phyloP scores from a whole-genome alignment of 2,797 vertebrate species.

The Urocyon cinereoargenteus region DNA sequence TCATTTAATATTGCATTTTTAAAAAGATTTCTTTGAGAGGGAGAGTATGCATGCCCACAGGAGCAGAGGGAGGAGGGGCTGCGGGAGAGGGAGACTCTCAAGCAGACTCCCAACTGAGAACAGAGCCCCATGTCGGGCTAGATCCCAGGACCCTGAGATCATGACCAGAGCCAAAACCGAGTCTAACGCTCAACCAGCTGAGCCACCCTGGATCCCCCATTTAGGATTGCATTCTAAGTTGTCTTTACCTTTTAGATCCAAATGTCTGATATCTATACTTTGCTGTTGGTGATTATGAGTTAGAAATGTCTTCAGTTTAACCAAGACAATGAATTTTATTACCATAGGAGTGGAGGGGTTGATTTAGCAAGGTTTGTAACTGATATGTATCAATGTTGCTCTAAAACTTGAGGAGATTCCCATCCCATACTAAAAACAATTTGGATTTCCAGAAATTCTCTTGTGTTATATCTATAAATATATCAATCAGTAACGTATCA shows the following conservation, averaged over 20 bases:
- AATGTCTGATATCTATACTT: not conserved
- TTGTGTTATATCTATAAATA: not conserved
- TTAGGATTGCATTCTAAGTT: not conserved
- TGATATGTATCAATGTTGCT: not conserved
- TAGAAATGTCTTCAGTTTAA: not conserved
- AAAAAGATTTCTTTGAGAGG: not conserved
- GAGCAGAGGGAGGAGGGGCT: not conserved
- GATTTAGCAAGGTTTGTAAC: not conserved
- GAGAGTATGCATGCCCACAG: not conserved
- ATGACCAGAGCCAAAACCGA: not conserved
- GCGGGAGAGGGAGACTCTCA: no score
- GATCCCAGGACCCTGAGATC: not conserved
- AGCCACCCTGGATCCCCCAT: not conserved
- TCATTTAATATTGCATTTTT: not conserved
- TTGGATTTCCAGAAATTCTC: not conserved
- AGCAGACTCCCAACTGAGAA: not conserved
- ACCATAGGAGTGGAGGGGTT: not conserved
- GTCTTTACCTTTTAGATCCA: not conserved
- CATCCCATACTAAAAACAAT: not conserved
- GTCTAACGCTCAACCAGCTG: not conserved
- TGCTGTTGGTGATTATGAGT: not conserved
- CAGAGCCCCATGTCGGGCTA: not conserved
- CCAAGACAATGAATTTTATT: not conserved
- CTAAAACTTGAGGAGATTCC: not conserved
- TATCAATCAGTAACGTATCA: not conserved